These are phyloP conservation scores for Albula goreensis DNA, from an alignment of 2,113 vertebrate genomes.

Conservation along the genomic window DNA sequence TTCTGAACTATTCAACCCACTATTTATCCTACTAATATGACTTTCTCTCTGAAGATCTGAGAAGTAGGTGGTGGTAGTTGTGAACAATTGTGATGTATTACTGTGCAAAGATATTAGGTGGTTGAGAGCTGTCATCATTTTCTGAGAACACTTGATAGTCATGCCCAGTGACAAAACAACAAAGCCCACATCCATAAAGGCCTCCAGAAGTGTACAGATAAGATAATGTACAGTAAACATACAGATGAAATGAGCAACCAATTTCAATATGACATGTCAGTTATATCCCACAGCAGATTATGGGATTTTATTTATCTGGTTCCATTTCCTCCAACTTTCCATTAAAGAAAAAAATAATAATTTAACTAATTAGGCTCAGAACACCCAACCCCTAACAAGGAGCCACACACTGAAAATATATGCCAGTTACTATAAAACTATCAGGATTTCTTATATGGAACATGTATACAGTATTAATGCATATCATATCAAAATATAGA, in stretches of 20 bases:
- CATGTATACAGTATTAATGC: constrained; percentile 39
- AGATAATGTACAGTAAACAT: not conserved
- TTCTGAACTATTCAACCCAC: no score
- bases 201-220: not conserved
- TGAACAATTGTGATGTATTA: not conserved
- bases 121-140: not conserved
- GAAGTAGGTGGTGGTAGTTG: not conserved
- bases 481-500: constrained; percentile 58
- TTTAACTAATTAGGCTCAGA: constrained; percentile 11
- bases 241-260: not conserved
- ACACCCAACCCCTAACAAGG: constrained; percentile 8
- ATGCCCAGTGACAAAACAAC: not conserved
- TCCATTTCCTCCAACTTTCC: not conserved
- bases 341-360: not conserved
- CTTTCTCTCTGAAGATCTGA: not conserved
- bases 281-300: not conserved
- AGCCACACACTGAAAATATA: constrained; percentile 36
- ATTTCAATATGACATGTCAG: not conserved
- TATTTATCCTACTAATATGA: no score
- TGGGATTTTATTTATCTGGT: not conserved
- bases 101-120: not conserved
- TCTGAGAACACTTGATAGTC: not conserved
- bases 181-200: not conserved
- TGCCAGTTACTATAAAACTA: constrained; percentile 43
- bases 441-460: constrained; percentile 42